These are phyloP conservation scores for Antrozous pallidus DNA, from an alignment of 2,797 vertebrate genomes.

Conservation along the genomic window DNA sequence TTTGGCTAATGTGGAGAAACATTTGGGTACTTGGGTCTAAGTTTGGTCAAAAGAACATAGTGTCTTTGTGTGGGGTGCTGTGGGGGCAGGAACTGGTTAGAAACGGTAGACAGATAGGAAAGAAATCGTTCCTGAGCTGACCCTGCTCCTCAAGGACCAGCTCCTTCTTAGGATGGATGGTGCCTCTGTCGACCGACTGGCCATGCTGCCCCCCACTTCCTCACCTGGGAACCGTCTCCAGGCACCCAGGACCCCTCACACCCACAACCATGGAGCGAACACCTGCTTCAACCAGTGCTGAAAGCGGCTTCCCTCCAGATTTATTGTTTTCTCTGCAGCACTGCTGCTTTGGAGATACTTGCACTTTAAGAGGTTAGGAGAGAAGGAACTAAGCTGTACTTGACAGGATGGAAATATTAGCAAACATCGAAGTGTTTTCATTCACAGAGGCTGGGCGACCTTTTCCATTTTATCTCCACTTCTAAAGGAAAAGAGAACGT, in stretches of 20 bases:
- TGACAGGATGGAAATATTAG: constrained; percentile 50
- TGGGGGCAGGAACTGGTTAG: background rate
- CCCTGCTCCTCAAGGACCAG: background rate
- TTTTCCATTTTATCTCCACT: constrained; percentile 34
- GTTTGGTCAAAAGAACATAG: background rate
- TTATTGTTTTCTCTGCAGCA: background rate
- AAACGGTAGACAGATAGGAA: background rate
- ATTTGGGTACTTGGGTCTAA: background rate
- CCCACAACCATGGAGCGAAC: rapidly evolving
- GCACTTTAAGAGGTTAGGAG: constrained; percentile 42
- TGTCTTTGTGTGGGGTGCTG: background rate
- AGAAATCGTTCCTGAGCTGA: background rate
- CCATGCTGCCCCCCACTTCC: rapidly evolving
- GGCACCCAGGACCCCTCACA: background rate
- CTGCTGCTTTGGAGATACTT: background rate
- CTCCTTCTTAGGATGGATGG: background rate
- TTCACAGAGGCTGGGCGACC: background rate
- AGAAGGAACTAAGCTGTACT: constrained; percentile 53
- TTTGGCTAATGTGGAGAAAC: background rate
- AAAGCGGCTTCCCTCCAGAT: background rate
- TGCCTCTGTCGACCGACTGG: rapidly evolving
- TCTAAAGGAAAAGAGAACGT: background rate
- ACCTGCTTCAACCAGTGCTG: background rate
- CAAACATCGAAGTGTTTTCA: constrained; percentile 27
- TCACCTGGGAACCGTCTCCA: background rate